phyloP scores from a whole-genome alignment of 2,888 invertebrate genomes.

The Cephus pygmeus region DNA sequence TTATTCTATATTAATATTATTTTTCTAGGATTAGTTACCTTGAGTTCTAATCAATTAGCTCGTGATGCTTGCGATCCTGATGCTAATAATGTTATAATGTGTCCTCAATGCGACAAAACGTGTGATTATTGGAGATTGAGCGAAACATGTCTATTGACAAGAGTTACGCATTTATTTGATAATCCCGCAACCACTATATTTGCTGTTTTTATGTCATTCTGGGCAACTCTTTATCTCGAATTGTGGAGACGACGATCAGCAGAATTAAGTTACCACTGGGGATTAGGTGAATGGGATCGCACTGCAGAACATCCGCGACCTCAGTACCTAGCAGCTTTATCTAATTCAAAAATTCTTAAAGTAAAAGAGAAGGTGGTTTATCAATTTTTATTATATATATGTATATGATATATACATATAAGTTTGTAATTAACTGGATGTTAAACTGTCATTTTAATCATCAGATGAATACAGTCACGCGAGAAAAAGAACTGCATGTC shows the following conservation, averaged over 20 bases:
- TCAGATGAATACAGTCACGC: slow-evolving; percentile 64
- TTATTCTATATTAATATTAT: too few species aligned
- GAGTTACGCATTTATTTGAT: slow-evolving; percentile 83
- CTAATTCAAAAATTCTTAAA: slow-evolving; percentile 78
- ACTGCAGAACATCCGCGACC: slow-evolving; percentile 82
- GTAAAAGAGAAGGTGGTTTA: slow-evolving; percentile 71
- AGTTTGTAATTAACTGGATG: neutral
- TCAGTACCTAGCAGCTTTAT: slow-evolving; percentile 78
- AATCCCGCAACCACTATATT: slow-evolving; percentile 83
- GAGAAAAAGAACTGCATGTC: slow-evolving; percentile 76
- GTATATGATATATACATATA: neutral
- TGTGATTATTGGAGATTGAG: slow-evolving; percentile 81
- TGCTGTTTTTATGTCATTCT: slow-evolving; percentile 84
- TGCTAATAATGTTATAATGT: slow-evolving; percentile 73
- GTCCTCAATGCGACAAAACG: slow-evolving; percentile 81
- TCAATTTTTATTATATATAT: too few species aligned
- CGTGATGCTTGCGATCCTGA: slow-evolving; percentile 44
- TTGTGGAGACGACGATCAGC: slow-evolving; percentile 86
- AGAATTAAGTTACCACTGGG: slow-evolving; percentile 85
- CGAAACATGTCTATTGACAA: slow-evolving; percentile 78
- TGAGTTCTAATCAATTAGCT: slow-evolving; percentile 40
- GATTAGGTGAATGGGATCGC: slow-evolving; percentile 79
- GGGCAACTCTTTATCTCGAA: slow-evolving; percentile 84
- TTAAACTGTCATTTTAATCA: neutral
- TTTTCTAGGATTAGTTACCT: slow-evolving; percentile 39